Conservation (phyloP, 1,140 invertebrate genomes). For the Homarus americanus region DNA sequence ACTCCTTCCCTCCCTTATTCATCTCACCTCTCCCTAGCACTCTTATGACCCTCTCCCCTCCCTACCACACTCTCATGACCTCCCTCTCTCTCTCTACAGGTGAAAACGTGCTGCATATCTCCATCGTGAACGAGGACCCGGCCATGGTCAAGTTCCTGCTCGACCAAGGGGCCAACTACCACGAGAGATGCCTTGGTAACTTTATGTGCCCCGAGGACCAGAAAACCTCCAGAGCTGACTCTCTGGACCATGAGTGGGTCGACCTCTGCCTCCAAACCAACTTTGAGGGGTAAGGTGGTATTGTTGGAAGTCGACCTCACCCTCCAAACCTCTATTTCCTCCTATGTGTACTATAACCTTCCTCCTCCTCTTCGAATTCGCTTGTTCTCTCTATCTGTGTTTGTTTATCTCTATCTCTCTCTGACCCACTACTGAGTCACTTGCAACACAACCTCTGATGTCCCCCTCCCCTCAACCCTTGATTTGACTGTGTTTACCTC, state of each 20-base stretch:
- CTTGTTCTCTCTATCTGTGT: background rate
- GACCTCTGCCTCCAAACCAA: conserved; percentile 91
- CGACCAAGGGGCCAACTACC: conserved; percentile 92
- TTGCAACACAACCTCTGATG: no score
- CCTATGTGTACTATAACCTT: no score
- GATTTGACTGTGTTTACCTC: no score
- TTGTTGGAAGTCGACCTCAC: background rate
- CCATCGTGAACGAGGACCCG: conserved; percentile 98
- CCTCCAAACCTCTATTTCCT: no score
- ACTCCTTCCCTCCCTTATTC: no score
- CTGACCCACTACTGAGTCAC: background rate
- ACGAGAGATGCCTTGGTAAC: conserved; percentile 94
- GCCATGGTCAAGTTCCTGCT: conserved; percentile 97
- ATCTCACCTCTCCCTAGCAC: no score
- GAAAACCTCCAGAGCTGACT: conserved; percentile 92
- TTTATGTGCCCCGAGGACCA: conserved; percentile 99
- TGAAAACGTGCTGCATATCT: conserved; percentile 95
- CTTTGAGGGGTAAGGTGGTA: conserved; percentile 88
- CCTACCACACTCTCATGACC: no score
- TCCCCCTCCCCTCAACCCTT: no score
- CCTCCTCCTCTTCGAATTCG: no score
- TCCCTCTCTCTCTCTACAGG: conserved; percentile 79
- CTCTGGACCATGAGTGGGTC: conserved; percentile 94
- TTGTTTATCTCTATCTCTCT: background rate
- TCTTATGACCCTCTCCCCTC: background rate